Evolutionary conservation across 2,797 vertebrate genomes (phyloP).

Genomic region (Chelmon rostratus): DNA sequence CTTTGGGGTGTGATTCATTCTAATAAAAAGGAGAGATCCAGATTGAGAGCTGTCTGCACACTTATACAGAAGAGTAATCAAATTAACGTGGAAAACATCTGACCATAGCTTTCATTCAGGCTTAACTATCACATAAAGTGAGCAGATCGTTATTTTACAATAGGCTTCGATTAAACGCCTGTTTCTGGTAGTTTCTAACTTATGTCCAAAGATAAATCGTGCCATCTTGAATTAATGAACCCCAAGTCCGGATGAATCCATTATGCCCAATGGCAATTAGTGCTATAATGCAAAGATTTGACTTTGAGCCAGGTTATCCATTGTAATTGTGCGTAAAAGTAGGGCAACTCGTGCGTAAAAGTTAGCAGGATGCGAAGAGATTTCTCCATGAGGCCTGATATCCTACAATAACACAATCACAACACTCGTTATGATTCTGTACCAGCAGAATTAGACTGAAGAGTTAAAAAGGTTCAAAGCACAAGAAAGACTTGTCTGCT

Average conservation of each 20-base stretch:
- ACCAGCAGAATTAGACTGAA: not conserved
- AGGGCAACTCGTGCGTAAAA: slow-evolving; percentile 64
- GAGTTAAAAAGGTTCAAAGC: not conserved
- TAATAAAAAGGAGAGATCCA: not conserved
- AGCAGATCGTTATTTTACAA: slow-evolving; percentile 8
- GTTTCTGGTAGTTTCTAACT: not conserved
- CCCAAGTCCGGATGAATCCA: not conserved
- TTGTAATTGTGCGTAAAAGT: slow-evolving; percentile 36
- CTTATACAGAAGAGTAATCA: not conserved
- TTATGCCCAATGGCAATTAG: not conserved
- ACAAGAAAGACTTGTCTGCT: not conserved
- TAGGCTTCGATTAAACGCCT: not conserved
- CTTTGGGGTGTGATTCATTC: not conserved
- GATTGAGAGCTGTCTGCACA: not conserved
- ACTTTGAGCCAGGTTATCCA: not conserved
- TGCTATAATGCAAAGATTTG: not conserved
- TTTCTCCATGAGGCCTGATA: slow-evolving; percentile 16
- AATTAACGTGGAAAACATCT: not conserved
- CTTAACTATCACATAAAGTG: not conserved
- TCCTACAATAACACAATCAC: slow-evolving; percentile 27
- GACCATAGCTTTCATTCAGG: not conserved
- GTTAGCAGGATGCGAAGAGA: slow-evolving; percentile 1
- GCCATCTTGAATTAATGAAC: not conserved
- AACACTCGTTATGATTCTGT: not conserved
- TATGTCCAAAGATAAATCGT: not conserved